Base-by-base conservation (phyloP, 2,888 invertebrate species). In the Acleris literana region DNA sequence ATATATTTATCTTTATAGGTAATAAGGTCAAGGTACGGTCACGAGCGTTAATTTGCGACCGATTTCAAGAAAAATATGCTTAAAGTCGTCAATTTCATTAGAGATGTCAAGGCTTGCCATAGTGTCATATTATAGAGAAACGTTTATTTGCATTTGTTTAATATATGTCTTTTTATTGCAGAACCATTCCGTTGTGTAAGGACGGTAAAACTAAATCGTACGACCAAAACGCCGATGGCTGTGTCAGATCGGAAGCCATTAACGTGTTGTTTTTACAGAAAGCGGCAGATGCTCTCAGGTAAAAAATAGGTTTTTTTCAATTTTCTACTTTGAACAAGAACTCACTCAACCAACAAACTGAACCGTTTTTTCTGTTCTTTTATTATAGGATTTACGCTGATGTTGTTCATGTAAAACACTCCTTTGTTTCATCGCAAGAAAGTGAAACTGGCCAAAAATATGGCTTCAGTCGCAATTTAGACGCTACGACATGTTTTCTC, bases 201-300 rank as follows among this genome's bases (percentile, higher is more conserved):
- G 96, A 98, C 72, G 98, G 98, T 0, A 94, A 93, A 71, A 98
- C 98, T 76, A 97, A 96, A 76, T 95, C 96, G 0, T 99, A 99
- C 81, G 98, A 99, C 84, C 94, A 94, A 57, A 92, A 94, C 62
- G 96, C 95, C 2, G 92, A 95, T 74, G 97, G 97, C 0, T 97
- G 96, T 74, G 95, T 94, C 0, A 94, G 96, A 59, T 95, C 96
- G 51, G 97, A 97, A 84, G 94, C 95, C 0, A 84, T 96, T 5
- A 94, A 93, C 54, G 94, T 94, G 1, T 71, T 97, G 13, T 94
- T 95, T 65, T 80, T 97, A 5, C 97, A 97, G 81, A 96, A 94
- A 75, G 93, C 92, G 43, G 90, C 93, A 54, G 84, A 93, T 75
- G 95, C 96, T 1, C 90, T 94, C 39, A 90, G 89, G 87, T 88